These are phyloP conservation scores for Natator depressus DNA, from an alignment of 2,113 vertebrate genomes.

Conservation along the genomic window DNA sequence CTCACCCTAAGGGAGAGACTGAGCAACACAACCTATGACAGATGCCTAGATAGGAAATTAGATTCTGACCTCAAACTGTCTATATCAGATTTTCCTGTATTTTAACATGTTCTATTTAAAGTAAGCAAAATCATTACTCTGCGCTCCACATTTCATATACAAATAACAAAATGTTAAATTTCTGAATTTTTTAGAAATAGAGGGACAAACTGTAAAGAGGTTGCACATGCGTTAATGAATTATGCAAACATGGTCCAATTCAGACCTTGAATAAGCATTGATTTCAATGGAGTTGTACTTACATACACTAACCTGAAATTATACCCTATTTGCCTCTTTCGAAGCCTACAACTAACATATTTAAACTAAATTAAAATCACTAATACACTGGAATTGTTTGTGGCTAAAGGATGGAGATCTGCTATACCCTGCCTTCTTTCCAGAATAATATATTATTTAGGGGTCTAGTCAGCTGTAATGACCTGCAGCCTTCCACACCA, in stretches of 20 bases:
- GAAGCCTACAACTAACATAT: background rate
- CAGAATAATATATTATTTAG: background rate
- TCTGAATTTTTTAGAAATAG: background rate
- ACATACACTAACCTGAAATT: background rate
- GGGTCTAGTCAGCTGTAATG: background rate
- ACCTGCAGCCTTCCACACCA: background rate
- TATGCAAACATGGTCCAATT: background rate
- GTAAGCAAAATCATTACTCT: background rate
- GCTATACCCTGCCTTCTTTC: rapidly evolving
- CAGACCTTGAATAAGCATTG: background rate
- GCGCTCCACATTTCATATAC: background rate
- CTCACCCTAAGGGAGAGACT: background rate
- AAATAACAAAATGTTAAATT: background rate
- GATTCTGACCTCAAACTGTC: background rate
- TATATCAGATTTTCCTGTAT: background rate
- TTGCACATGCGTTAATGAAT: background rate
- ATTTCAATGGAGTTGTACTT: background rate
- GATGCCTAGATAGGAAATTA: background rate
- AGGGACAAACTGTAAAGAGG: background rate
- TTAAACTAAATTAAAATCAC: background rate
- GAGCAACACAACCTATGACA: background rate
- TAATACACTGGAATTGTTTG: background rate
- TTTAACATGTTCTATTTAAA: background rate
- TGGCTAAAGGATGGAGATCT: background rate
- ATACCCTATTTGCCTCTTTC: background rate